Conservation (phyloP, 2,797 vertebrate genomes). For the Ispidina lecontei region DNA sequence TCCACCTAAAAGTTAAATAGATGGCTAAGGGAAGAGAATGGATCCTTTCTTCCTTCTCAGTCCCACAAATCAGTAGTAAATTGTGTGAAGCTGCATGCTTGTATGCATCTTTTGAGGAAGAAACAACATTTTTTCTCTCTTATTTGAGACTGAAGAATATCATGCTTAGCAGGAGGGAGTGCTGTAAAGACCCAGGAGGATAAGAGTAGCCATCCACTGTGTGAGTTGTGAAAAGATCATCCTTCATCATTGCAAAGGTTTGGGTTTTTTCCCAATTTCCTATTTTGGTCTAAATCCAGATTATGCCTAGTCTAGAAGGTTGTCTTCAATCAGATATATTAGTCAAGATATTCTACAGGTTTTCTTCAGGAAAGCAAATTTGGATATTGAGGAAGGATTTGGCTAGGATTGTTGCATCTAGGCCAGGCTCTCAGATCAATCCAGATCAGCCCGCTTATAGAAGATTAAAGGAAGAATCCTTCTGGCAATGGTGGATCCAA, state of each 20-base stretch:
- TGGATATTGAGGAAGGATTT: not conserved
- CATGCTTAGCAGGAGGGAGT: not conserved
- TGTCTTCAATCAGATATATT: not conserved
- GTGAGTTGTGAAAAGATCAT: not conserved
- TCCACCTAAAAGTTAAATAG: not conserved
- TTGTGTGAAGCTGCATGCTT: not conserved
- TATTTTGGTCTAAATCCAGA: not conserved
- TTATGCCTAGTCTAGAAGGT: not conserved
- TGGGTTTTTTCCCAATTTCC: not conserved
- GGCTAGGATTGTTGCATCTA: not conserved
- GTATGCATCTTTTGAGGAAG: not conserved
- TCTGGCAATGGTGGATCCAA: not conserved
- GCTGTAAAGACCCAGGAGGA: not conserved
- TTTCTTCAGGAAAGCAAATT: not conserved
- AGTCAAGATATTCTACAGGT: not conserved
- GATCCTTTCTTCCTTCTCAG: not conserved
- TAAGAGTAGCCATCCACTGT: not conserved
- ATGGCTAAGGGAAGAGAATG: not conserved
- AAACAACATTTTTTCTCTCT: not conserved
- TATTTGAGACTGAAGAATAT: not conserved
- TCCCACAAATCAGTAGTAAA: not conserved
- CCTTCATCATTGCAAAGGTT: not conserved
- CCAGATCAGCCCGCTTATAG: not conserved
- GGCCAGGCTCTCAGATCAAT: not conserved
- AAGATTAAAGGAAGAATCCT: not conserved